Percentiles rank a stretch among this genome's conserved stretches.
These are phyloP conservation scores for Drosophila littoralis DNA, from an alignment of 1,140 invertebrate genomes.

Conservation along the genomic window DNA sequence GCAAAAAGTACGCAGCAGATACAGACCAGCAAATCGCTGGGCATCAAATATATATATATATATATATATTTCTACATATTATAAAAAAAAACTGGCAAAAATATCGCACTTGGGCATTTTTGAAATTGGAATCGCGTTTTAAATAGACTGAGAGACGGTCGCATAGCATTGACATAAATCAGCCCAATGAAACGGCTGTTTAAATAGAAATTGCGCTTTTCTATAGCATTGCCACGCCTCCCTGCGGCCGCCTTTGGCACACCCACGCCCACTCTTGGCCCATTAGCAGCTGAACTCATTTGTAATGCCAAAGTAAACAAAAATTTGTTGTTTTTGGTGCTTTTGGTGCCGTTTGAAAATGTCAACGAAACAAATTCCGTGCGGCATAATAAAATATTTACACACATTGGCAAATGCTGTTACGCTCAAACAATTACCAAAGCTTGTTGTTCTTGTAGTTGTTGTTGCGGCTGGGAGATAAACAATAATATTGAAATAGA, in stretches of 20 bases:
- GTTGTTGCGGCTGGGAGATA: conserved; percentile 30
- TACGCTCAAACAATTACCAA: conserved; percentile 46
- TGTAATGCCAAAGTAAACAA: conserved; percentile 65
- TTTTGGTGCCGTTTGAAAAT: conserved; percentile 45
- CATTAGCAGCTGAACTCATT: conserved; percentile 55
- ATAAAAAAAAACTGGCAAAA: neutral
- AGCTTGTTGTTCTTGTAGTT: conserved; percentile 1
- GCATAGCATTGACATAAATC: conserved; percentile 57
- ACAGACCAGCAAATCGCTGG: no score
- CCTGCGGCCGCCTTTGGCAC: neutral
- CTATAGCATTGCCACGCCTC: neutral
- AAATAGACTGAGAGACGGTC: neutral
- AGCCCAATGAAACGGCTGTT: conserved; percentile 59
- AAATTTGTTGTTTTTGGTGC: conserved; percentile 25
- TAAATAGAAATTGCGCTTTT: conserved; percentile 78
- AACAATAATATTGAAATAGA: conserved; percentile 5
- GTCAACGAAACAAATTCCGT: conserved; percentile 59
- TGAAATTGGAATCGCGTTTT: conserved; percentile 16
- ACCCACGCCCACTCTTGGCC: conserved; percentile 4
- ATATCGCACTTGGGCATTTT: conserved; percentile 10
- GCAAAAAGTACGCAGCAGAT: neutral
- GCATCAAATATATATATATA: no score
- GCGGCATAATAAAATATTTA: conserved; percentile 68
- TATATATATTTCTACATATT: no score
- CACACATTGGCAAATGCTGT: conserved; percentile 54